These are phyloP conservation scores for Subacronicta megacephala DNA, from an alignment of 2,888 invertebrate genomes.

Conservation along the genomic window DNA sequence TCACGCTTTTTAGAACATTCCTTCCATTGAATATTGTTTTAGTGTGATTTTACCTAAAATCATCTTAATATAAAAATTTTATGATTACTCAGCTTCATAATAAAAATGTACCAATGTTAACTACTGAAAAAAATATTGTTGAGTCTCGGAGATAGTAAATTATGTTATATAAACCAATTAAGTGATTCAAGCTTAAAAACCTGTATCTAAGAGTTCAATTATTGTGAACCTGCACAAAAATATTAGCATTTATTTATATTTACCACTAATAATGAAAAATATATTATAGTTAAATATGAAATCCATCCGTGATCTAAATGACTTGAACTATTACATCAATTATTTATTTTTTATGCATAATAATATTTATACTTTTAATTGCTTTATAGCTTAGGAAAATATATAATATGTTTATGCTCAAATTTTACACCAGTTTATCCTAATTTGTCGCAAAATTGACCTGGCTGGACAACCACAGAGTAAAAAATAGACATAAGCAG, in stretches of 20 bases:
- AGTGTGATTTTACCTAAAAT: background rate
- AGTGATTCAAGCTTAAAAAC: background rate
- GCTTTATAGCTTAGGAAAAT: no score
- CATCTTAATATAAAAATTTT: background rate
- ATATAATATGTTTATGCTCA: no score
- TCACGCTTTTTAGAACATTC: slow-evolving; percentile 43
- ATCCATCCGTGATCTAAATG: background rate
- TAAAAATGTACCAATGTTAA: background rate
- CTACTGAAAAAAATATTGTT: background rate
- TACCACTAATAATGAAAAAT: background rate
- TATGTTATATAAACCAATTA: background rate
- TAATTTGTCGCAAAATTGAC: no score
- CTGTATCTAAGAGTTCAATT: background rate
- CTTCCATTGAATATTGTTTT: slow-evolving; percentile 13
- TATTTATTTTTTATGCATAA: background rate
- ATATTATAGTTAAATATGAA: background rate
- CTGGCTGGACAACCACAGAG: no score
- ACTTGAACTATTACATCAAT: background rate
- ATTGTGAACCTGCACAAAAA: no score
- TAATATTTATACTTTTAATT: no score
- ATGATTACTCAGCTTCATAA: no score
- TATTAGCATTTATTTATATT: no score
- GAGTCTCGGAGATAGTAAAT: background rate
- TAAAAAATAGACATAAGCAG: no score
- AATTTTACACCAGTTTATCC: no score